phyloP scores from a whole-genome alignment of 2,888 invertebrate species.

The Plagodis pulveraria region DNA sequence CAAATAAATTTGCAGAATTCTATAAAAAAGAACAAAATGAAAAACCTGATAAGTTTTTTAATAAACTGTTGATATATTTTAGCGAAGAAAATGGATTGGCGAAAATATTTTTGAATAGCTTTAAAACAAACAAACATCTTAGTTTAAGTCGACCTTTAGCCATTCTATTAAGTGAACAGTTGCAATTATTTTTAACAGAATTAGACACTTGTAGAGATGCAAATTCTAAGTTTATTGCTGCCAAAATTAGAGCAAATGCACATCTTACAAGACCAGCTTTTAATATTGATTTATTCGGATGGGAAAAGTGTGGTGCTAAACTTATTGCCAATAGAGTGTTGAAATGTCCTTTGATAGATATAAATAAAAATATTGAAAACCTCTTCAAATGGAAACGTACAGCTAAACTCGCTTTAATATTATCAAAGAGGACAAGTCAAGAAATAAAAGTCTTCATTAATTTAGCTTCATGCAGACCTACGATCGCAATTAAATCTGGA shows the following conservation, averaged over 20 bases:
- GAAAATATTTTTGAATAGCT: conserved; percentile 35
- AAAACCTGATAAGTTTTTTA: conserved; percentile 48
- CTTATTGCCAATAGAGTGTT: conserved; percentile 51
- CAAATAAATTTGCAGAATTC: conserved; percentile 5
- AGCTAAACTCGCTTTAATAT: conserved; percentile 44
- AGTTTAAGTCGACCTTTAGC: conserved; percentile 27
- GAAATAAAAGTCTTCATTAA: conserved; percentile 37
- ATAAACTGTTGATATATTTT: conserved; percentile 56
- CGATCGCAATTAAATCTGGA: conserved; percentile 46
- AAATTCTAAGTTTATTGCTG: conserved; percentile 36
- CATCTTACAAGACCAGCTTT: conserved; percentile 49
- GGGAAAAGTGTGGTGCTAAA: conserved; percentile 54
- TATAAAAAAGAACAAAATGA: not conserved
- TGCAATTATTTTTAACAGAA: conserved; percentile 19
- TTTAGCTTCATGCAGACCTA: conserved; percentile 46
- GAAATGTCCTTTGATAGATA: conserved; percentile 41
- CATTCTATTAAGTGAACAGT: conserved; percentile 25
- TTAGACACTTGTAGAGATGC: conserved; percentile 28
- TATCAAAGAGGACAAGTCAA: conserved; percentile 44
- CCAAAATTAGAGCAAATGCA: conserved; percentile 49
- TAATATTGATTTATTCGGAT: conserved; percentile 45
- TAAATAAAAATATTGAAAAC: conserved; percentile 37
- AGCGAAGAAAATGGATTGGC: conserved; percentile 54
- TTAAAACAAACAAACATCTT: conserved; percentile 8
- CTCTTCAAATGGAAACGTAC: conserved; percentile 49